Percentiles rank a stretch among this genome's conserved stretches.
phyloP scores from a whole-genome alignment of 2,113 vertebrate species.

The Martes martes region DNA sequence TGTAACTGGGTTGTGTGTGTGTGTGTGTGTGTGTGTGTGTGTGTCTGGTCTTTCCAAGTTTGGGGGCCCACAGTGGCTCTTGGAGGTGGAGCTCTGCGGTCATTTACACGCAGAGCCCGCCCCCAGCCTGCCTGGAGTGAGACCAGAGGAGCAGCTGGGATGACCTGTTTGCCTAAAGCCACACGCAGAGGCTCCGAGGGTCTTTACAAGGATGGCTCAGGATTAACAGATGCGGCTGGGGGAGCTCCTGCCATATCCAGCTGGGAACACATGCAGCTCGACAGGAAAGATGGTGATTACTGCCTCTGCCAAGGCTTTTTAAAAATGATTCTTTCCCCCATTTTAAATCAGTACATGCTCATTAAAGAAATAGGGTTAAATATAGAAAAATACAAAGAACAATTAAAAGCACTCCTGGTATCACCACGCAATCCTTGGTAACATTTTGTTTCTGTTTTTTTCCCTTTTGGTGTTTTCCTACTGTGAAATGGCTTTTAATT shows the following conservation, averaged over 20 bases:
- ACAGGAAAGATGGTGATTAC: slow-evolving; percentile 17
- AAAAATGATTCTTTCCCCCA: neutral
- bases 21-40: neutral
- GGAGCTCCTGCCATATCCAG: neutral
- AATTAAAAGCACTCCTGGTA: neutral
- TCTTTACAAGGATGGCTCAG: neutral
- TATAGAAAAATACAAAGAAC: slow-evolving; percentile 50
- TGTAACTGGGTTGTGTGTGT: neutral
- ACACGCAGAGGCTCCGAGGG: neutral
- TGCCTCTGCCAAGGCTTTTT: slow-evolving; percentile 33
- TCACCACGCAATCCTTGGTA: neutral
- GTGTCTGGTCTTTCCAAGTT: neutral
- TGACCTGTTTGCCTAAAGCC: neutral
- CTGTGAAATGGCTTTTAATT: slow-evolving; percentile 56
- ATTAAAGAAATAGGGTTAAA: slow-evolving; percentile 57
- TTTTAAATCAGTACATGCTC: slow-evolving; percentile 51
- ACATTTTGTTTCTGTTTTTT: slow-evolving; percentile 28
- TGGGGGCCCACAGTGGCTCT: neutral
- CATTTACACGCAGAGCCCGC: neutral
- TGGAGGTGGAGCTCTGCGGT: neutral
- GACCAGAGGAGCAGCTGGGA: neutral
- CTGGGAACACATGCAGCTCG: slow-evolving; percentile 34
- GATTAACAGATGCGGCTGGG: slow-evolving; percentile 25
- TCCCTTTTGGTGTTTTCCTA: slow-evolving; percentile 19
- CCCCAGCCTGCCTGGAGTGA: neutral